Evolutionary conservation across 2,797 vertebrate genomes (phyloP), one percentile per base, ranked within the genome.

Genomic region (Sebastolobus altivelis): DNA sequence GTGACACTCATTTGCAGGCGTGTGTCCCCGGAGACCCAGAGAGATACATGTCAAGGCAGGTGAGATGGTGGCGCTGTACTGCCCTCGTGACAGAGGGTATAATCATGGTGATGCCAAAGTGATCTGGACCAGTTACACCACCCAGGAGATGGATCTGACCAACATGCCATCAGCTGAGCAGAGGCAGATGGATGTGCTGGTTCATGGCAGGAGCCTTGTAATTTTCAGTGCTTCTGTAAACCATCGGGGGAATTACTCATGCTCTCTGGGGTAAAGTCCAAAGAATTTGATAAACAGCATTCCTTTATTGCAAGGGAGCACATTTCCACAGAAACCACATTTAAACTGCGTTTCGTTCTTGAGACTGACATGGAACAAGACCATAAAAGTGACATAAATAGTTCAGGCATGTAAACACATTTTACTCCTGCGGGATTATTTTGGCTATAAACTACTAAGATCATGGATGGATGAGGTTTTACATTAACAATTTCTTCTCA

Each of bases 211-310:
- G 10, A 61, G 0, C 20, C 49, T 95, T 20, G 67, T 93, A 14
- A 86, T 95, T 31, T 77, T 92, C 16, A 91, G 4, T 1, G 86
- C 70, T 0, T 87, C 88, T 43, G 12, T 14, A 20, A 61, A 71
- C 13, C 88, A 93, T 33, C 72, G 85, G 22, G 93, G 94, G 13
- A 90, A 81, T 18, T 95, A 93, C 37, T 87, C 88, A 0, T 95
- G 93, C 49, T 52, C 73, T 79, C 8, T 35, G 4, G 33, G 92
- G 94, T 94, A 87, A 80, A 63, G 6, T 38, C 1, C 9, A 56
- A 31, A 18, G 12, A 35, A 33, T 25, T 3, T 59, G 6, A 70
- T 33, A 43, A 55, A 76, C 18, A 33, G 6, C 31, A 37, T 29
- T 79, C 22, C 27, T 71, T 5, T 65, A 8, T 22, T 46, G 12